These are phyloP conservation scores for Megastigmus dorsalis DNA, from an alignment of 2,888 invertebrate species.

Conservation along the genomic window DNA sequence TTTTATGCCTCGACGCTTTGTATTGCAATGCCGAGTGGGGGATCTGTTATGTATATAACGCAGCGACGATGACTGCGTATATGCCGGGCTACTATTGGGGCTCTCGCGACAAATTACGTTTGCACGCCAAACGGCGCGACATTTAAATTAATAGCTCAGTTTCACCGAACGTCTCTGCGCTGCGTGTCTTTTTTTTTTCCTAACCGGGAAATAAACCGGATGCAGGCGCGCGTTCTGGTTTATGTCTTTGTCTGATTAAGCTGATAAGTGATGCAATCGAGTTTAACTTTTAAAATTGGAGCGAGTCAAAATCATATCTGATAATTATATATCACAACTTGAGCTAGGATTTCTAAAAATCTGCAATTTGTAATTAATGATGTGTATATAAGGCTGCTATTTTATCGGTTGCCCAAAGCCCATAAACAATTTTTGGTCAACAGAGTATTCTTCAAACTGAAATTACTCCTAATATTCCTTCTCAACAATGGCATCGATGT, in stretches of 20 bases:
- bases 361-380: no score
- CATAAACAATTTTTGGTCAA: no score
- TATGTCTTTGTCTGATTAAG: constrained; percentile 20
- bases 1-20: constrained; percentile 47
- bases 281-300: no score
- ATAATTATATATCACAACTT: no score
- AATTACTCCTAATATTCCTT: no score
- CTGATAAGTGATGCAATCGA: background rate
- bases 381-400: no score
- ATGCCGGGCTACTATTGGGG: no score
- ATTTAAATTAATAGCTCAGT: constrained; percentile 49
- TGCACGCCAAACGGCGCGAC: constrained; percentile 37
- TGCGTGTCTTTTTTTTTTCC: constrained; percentile 1
- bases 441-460: no score
- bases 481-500: no score
- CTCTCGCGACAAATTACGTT: constrained; percentile 40
- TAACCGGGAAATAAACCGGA: background rate
- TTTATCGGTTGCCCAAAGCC: no score
- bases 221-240: background rate
- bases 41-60: background rate
- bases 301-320: no score
- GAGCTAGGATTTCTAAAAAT: no score
- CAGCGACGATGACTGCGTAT: background rate
- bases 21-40: background rate
- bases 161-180: background rate